Percentiles rank a stretch among this genome's conserved stretches.
These are phyloP conservation scores for Archips xylosteana DNA, from an alignment of 2,888 invertebrate species.

Conservation along the genomic window DNA sequence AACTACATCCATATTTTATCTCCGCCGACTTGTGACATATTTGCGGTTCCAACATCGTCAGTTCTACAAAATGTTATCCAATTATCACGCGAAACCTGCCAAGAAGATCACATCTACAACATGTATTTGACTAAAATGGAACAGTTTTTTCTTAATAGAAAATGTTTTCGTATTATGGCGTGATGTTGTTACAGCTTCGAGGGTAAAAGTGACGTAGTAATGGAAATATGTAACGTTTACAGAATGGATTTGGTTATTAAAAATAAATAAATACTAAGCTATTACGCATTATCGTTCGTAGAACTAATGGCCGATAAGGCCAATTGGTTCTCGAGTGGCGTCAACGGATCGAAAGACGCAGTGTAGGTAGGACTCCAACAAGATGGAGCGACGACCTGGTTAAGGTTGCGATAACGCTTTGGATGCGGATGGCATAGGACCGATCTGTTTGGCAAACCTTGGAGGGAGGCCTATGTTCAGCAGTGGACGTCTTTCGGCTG, in stretches of 20 bases:
- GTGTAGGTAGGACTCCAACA: no score
- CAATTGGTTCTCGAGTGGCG: no score
- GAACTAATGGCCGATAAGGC: no score
- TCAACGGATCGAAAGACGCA: no score
- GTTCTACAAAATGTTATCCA: conserved; percentile 26
- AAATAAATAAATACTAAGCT: no score
- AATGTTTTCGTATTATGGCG: conserved; percentile 11
- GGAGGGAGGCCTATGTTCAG: no score
- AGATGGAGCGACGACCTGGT: no score
- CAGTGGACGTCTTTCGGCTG: no score
- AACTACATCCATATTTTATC: conserved; percentile 34
- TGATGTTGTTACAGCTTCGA: conserved; percentile 7
- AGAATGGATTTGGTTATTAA: not conserved
- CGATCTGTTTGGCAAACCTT: no score
- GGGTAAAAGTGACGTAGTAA: not conserved
- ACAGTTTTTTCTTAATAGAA: conserved; percentile 6
- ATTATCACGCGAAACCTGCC: conserved; percentile 24
- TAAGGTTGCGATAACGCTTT: no score
- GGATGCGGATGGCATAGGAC: no score
- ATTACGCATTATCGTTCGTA: no score
- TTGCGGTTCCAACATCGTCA: conserved; percentile 15
- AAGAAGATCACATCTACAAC: not conserved
- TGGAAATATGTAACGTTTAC: not conserved
- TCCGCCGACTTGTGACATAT: conserved; percentile 23
- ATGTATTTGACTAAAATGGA: conserved; percentile 8